Evolutionary conservation across 2,113 vertebrate genomes (phyloP).

Genomic region (Chionomys nivalis): DNA sequence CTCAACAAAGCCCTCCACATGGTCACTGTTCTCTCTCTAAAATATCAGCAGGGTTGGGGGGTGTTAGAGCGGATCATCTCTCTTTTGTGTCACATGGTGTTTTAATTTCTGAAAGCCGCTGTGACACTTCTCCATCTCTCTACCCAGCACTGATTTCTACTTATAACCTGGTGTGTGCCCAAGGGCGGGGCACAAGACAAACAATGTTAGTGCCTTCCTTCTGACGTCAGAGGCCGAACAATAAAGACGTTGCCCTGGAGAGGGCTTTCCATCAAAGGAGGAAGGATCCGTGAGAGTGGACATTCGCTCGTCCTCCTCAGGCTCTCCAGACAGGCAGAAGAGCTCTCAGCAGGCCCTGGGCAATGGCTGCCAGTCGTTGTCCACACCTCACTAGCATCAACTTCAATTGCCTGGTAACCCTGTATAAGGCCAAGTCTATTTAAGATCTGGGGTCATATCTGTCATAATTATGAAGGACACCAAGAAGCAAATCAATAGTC

Average conservation of each 20-base stretch:
- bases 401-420: neutral
- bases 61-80: neutral
- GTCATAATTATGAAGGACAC: neutral
- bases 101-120: neutral
- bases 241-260: neutral
- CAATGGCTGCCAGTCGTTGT: neutral
- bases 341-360: neutral
- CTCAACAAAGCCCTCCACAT: neutral
- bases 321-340: neutral
- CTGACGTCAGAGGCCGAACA: neutral
- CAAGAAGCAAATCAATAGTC: neutral
- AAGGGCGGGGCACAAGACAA: neutral
- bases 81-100: neutral
- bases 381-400: neutral
- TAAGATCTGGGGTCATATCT: neutral
- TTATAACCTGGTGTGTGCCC: neutral
- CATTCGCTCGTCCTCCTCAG: neutral
- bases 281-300: neutral
- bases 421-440: neutral
- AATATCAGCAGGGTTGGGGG: neutral
- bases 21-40: neutral
- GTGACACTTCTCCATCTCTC: neutral
- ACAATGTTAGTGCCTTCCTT: neutral
- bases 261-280: neutral
- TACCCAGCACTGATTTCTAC: neutral